A percentile compares a stretch with the other conserved stretches of the same genome.
phyloP scores from a whole-genome alignment of 2,113 vertebrate species.

The Hemichromis elongatus region DNA sequence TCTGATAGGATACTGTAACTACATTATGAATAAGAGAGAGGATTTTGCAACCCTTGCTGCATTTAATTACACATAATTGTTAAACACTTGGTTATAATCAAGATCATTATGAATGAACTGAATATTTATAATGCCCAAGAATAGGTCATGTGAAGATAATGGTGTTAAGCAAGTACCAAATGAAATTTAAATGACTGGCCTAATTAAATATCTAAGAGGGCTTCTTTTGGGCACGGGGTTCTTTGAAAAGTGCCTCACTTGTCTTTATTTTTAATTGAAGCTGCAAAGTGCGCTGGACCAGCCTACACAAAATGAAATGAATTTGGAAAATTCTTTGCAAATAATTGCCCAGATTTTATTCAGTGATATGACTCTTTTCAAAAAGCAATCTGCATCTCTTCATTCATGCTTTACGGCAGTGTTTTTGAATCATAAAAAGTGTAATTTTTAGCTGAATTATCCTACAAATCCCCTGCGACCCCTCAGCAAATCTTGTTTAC shows the following conservation, averaged over 20 bases:
- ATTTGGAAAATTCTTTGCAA: not conserved
- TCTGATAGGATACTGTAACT: not conserved
- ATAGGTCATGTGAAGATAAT: slow-evolving; percentile 4
- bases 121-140: slow-evolving; percentile 49
- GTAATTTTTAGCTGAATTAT: not conserved
- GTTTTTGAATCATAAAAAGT: not conserved
- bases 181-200: slow-evolving; percentile 5
- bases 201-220: slow-evolving; percentile 6
- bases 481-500: not conserved
- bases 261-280: not conserved
- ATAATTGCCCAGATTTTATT: not conserved
- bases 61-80: slow-evolving; percentile 52
- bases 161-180: not conserved
- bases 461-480: not conserved
- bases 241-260: not conserved
- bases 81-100: slow-evolving; percentile 57
- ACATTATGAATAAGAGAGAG: not conserved
- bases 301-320: not conserved
- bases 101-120: slow-evolving; percentile 53
- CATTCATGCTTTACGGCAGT: not conserved
- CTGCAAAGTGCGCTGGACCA: not conserved
- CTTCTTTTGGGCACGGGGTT: not conserved
- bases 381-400: not conserved
- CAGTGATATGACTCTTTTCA: not conserved
- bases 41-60: not conserved